Base-by-base conservation (phyloP, 1,140 invertebrate species). In the Polypedilum pembai region DNA sequence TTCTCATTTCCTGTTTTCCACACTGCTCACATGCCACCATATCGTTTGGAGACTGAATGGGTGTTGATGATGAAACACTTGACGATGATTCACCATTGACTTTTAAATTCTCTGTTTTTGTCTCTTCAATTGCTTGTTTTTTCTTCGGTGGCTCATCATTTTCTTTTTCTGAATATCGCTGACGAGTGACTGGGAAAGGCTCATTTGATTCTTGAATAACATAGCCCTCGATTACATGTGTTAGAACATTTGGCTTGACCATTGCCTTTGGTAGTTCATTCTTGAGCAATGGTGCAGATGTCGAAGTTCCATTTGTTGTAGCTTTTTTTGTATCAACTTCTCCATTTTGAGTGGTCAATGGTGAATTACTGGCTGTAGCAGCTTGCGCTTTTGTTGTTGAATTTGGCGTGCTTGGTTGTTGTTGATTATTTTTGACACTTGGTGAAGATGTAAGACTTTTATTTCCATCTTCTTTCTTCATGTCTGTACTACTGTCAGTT, bases 221-320 rank as follows among this genome's bases (percentile, higher is more conserved):
- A 83, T 95, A 98, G 18, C 95, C 96, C 83, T 98, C 96, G 75
- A 98, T 98, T 1, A 98, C 93, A 81, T 98, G 96, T 0, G 95
- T 98, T 8, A 98, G 84, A 2, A 98, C 93, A 80, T 98, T 95
- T 0, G 95, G 95, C 83, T 97, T 97, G 0, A 98, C 94, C 88
- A 98, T 92, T 0, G 94, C 94, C 82, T 95, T 96, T n/a, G 92
- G 93, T 66, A 91, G 81, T 21, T 87, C 87, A 78, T 91, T 88
- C 84, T 91, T 87, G 78, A 80, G 79, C 41, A 81, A 82, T 15
- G 79, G 77, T 8, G 79, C 80, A 10, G 78, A 81, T 77, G 74
- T 80, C 18, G 24, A 33, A 33, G 76, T 74, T 76, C 75, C 45
- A 40, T 69, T 18, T 73, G 75, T 66, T 77, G 81, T 78, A 73